Evolutionary conservation across 2,113 vertebrate genomes (phyloP).

Genomic region (Beaufortia kweichowensis): DNA sequence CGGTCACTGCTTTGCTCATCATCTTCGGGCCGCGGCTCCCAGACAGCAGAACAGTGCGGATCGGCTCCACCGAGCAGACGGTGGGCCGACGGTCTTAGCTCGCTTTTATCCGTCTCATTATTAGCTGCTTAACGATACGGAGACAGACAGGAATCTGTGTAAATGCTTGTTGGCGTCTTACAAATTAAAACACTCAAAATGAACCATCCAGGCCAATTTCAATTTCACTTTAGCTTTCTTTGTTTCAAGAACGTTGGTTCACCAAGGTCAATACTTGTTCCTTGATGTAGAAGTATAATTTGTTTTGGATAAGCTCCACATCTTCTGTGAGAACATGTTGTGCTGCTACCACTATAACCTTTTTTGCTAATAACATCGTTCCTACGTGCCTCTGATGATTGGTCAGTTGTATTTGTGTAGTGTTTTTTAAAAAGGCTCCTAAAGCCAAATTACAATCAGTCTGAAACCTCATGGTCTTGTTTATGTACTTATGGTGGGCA

Average conservation of each 20-base stretch:
- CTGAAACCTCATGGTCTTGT: background rate
- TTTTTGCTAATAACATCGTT: constrained; percentile 27
- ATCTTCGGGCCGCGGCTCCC: constrained; percentile 50
- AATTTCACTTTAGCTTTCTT: background rate
- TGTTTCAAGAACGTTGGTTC: constrained; percentile 22
- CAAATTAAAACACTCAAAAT: background rate
- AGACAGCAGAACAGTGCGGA: constrained; percentile 53
- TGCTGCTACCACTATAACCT: background rate
- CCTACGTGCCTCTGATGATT: constrained; percentile 7
- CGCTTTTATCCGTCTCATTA: constrained; percentile 37
- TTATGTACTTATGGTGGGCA: background rate
- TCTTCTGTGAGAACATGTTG: constrained; percentile 8
- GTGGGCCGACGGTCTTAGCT: background rate
- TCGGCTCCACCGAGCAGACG: constrained; percentile 29
- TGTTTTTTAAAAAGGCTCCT: constrained; percentile 1
- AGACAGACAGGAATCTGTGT: constrained; percentile 26
- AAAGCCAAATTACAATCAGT: constrained; percentile 20
- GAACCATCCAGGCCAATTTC: background rate
- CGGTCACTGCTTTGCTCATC: constrained; percentile 71
- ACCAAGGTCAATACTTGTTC: background rate
- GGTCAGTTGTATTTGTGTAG: background rate
- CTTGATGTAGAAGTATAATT: constrained; percentile 6
- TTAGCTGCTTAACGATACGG: constrained; percentile 31
- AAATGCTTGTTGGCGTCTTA: background rate
- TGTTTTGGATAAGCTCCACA: constrained; percentile 21